Evolutionary conservation across 92 coral and sea anemone species (phyloP).

Genomic region (Palythoa grandis): DNA sequence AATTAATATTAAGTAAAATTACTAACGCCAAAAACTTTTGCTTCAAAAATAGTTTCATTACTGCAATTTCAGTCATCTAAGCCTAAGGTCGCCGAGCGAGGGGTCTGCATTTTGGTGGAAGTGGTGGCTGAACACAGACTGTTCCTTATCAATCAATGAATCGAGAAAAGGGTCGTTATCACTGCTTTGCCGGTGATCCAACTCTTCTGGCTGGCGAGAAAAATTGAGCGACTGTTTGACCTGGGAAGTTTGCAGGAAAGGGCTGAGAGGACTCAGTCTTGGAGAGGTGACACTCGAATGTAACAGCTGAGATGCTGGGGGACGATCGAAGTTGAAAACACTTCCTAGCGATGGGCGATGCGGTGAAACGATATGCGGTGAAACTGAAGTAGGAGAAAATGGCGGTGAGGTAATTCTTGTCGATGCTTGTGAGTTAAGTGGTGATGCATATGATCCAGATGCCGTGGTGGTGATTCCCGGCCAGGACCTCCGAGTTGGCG

Average conservation of each 20-base stretch:
- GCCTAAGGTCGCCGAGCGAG: conserved; percentile 74
- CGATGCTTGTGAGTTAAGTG: conserved; percentile 76
- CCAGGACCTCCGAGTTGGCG: conserved; percentile 84
- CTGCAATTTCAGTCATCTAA: conserved; percentile 53
- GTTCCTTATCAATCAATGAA: conserved; percentile 73
- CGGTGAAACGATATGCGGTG: conserved; percentile 86
- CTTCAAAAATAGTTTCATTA: not conserved
- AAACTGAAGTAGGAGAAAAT: conserved; percentile 84
- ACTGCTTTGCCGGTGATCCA: conserved; percentile 60
- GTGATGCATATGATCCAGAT: conserved; percentile 68
- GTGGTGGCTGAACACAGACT: conserved; percentile 75
- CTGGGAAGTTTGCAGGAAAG: conserved; percentile 71
- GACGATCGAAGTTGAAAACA: conserved; percentile 90
- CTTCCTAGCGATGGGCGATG: conserved; percentile 82
- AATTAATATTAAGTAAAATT: not conserved
- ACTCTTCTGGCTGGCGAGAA: conserved; percentile 64
- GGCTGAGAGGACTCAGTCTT: conserved; percentile 86
- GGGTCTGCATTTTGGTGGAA: conserved; percentile 81
- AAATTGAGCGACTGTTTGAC: conserved; percentile 63
- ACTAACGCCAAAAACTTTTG: not conserved
- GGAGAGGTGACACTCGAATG: conserved; percentile 91
- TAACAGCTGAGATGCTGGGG: conserved; percentile 70
- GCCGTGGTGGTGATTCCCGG: conserved; percentile 64
- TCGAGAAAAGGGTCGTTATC: conserved; percentile 78
- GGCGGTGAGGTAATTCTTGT: conserved; percentile 86